A percentile compares a stretch with the other conserved stretches of the same genome.
Evolutionary conservation across 2,888 invertebrate species (phyloP).

Genomic region (Andrena chrysosceles): DNA sequence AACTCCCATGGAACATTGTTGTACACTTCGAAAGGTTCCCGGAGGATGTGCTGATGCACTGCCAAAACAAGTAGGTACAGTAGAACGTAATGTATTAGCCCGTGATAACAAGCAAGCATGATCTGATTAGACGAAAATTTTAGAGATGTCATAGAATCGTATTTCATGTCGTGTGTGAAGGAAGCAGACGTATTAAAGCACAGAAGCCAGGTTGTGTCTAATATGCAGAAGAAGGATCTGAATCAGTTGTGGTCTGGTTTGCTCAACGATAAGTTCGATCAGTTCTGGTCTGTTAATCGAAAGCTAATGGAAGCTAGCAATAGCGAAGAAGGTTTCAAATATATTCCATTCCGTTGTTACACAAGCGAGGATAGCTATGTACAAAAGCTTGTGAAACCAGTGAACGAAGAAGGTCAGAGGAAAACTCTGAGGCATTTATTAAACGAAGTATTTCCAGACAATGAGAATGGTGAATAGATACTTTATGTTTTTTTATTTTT

Average conservation of each 20-base stretch:
- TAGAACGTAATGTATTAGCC: background rate
- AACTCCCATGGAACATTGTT: slow-evolving; percentile 96
- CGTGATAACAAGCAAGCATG: background rate
- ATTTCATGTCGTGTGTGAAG: slow-evolving; percentile 97
- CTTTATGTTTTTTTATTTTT: background rate
- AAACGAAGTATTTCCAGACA: slow-evolving; percentile 89
- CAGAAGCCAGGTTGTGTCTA: slow-evolving; percentile 94
- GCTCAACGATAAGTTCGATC: slow-evolving; percentile 98
- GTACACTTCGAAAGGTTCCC: slow-evolving; percentile 98
- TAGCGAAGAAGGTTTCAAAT: slow-evolving; percentile 93
- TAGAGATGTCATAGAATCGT: slow-evolving; percentile 96
- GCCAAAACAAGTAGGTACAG: slow-evolving; percentile 91
- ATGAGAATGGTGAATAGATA: slow-evolving; percentile 82
- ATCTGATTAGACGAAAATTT: slow-evolving; percentile 69
- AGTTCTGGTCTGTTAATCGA: slow-evolving; percentile 99
- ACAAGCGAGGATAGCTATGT: slow-evolving; percentile 88
- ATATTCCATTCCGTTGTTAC: slow-evolving; percentile 96
- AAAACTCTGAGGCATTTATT: slow-evolving; percentile 91
- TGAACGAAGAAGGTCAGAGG: slow-evolving; percentile 90
- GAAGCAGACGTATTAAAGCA: slow-evolving; percentile 99
- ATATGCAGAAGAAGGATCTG: slow-evolving; percentile 98
- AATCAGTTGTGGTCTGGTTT: slow-evolving; percentile 98
- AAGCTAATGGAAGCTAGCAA: slow-evolving; percentile 95
- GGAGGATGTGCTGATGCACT: slow-evolving; percentile 94
- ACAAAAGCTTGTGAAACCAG: slow-evolving; percentile 92